Evolutionary conservation across 92 coral and sea anemone species (phyloP).

Genomic region (Phymanthus crucifer): DNA sequence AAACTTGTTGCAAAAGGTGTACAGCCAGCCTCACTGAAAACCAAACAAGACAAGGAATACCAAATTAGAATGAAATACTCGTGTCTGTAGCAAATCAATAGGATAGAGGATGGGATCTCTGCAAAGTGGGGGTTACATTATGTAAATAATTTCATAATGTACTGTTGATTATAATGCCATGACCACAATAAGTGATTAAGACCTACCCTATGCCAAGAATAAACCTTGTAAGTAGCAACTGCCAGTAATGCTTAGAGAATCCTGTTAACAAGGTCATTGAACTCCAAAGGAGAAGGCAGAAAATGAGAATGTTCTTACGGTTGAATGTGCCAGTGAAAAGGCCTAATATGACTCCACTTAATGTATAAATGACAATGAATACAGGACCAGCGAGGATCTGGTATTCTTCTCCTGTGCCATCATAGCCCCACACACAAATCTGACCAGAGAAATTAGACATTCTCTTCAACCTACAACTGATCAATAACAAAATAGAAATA

Average conservation of each 20-base stretch:
- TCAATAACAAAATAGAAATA: background rate
- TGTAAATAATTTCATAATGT: too few species aligned
- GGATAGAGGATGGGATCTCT: too few species aligned
- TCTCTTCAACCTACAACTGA: background rate
- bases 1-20: constrained; percentile 99
- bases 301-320: constrained; percentile 76
- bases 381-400: constrained; percentile 97
- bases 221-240: constrained; percentile 82
- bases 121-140: too few species aligned
- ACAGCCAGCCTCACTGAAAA: constrained; percentile 93
- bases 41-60: background rate
- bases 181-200: background rate
- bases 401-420: constrained; percentile 90
- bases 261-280: constrained; percentile 90
- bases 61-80: background rate
- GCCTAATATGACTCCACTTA: constrained; percentile 93
- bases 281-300: constrained; percentile 89
- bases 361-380: constrained; percentile 86
- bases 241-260: constrained; percentile 93
- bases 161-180: background rate
- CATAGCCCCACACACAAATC: constrained; percentile 89
- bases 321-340: constrained; percentile 82
- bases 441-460: constrained; percentile 23
- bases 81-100: too few species aligned
- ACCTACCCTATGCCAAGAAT: constrained; percentile 95